A percentile compares a stretch with the other conserved stretches of the same genome.
phyloP scores from a whole-genome alignment of 2,888 invertebrate genomes.

The Clunio marinus region DNA sequence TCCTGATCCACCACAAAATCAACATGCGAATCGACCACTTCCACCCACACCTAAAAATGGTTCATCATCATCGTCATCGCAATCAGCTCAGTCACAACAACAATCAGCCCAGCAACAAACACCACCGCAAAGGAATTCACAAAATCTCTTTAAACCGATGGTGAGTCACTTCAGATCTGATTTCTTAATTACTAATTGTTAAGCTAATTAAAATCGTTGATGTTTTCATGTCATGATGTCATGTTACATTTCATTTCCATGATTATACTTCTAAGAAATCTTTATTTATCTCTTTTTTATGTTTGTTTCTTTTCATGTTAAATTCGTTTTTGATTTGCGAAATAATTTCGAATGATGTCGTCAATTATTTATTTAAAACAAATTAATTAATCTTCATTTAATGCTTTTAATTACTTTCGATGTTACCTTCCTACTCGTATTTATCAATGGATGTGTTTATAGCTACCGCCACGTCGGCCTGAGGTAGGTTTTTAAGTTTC shows the following conservation, averaged over 20 bases:
- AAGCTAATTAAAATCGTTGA: slow-evolving; percentile 5
- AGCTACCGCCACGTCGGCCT: slow-evolving; percentile 84
- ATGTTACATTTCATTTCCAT: not conserved
- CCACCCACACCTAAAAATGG: slow-evolving; percentile 76
- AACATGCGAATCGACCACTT: slow-evolving; percentile 63
- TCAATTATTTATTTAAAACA: not conserved
- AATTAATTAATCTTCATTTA: not conserved
- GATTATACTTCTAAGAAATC: not conserved
- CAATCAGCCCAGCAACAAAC: slow-evolving; percentile 52
- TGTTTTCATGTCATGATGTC: not conserved
- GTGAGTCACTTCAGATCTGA: slow-evolving; percentile 52
- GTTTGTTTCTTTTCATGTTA: not conserved
- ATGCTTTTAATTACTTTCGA: too few species aligned
- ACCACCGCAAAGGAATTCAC: slow-evolving; percentile 73
- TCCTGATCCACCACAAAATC: slow-evolving; percentile 78
- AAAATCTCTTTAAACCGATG: slow-evolving; percentile 85
- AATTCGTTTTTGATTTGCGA: slow-evolving; percentile 8
- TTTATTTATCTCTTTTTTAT: slow-evolving; percentile 12
- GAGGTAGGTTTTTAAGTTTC: slow-evolving; percentile 65
- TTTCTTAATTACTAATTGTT: slow-evolving; percentile 36
- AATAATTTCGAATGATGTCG: slow-evolving; percentile 5
- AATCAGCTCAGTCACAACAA: slow-evolving; percentile 43
- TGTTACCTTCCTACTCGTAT: too few species aligned
- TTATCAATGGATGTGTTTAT: slow-evolving; percentile 42
- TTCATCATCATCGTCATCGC: slow-evolving; percentile 52